Percentiles rank a stretch among this genome's conserved stretches.
phyloP scores from a whole-genome alignment of 2,888 invertebrate species.

The Litoditis marina region DNA sequence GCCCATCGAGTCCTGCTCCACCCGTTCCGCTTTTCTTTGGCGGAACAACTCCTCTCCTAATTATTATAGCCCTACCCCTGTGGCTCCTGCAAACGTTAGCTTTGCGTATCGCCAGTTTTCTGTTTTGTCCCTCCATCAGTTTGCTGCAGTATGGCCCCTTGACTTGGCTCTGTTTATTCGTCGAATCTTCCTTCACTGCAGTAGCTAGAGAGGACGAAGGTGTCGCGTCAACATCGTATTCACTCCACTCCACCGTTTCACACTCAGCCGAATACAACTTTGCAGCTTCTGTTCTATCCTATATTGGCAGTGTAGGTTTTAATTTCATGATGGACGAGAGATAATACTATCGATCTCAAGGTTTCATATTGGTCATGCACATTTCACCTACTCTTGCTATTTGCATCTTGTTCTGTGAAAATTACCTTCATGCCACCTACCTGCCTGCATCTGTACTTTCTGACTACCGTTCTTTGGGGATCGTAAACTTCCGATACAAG shows the following conservation, averaged over 20 bases:
- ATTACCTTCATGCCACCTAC: no score
- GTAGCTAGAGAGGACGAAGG: background rate
- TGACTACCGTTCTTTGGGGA: no score
- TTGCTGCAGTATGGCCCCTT: slow-evolving; percentile 1
- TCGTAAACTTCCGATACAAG: no score
- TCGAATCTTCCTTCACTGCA: slow-evolving; percentile 13
- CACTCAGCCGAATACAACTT: slow-evolving; percentile 10
- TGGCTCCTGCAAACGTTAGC: slow-evolving; percentile 4
- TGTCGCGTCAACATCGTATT: no score
- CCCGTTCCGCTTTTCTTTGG: slow-evolving; percentile 9
- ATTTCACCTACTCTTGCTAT: no score
- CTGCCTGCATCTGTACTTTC: no score
- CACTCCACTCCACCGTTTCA: background rate
- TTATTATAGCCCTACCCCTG: background rate
- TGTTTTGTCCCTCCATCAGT: background rate
- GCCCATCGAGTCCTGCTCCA: background rate
- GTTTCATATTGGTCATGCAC: no score
- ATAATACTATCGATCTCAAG: no score
- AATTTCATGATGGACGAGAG: no score
- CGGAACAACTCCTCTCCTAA: background rate
- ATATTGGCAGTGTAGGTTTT: slow-evolving; percentile 7
- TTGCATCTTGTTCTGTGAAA: no score
- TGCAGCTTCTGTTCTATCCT: slow-evolving; percentile 1
- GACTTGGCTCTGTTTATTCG: slow-evolving; percentile 6
- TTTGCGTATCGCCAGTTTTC: background rate